Evolutionary conservation across 2,888 invertebrate genomes (phyloP).

Genomic region (Morpho achilles): DNA sequence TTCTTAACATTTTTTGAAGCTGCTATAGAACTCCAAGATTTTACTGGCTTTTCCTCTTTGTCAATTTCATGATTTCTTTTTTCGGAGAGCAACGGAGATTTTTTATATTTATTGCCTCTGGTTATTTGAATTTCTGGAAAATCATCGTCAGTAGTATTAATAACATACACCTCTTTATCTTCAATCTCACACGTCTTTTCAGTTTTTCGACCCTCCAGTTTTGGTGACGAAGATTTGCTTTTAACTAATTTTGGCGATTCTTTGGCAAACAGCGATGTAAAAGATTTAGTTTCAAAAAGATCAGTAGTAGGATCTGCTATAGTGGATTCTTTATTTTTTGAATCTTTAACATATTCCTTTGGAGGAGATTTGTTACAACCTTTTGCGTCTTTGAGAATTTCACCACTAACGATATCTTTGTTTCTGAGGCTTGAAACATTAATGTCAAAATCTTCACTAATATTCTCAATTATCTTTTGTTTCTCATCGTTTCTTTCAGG

Average conservation of each 20-base stretch:
- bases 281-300: constrained; percentile 19
- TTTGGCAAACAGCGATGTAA: constrained; percentile 32
- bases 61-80: constrained; percentile 35
- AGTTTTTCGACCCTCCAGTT: constrained; percentile 45
- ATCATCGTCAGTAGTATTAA: constrained; percentile 65
- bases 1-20: constrained; percentile 53
- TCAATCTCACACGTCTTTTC: constrained; percentile 46
- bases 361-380: constrained; percentile 3
- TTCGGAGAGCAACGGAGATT: constrained; percentile 49
- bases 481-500: constrained; percentile 44
- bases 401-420: constrained; percentile 29
- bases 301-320: constrained; percentile 7
- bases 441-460: constrained; percentile 34
- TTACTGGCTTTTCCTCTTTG: constrained; percentile 48
- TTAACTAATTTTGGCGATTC: constrained; percentile 50
- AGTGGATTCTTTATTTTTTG: constrained; percentile 16
- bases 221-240: constrained; percentile 55
- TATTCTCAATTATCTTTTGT: constrained; percentile 34
- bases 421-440: constrained; percentile 31
- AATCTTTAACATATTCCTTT: constrained; percentile 12
- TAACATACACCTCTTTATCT: constrained; percentile 66
- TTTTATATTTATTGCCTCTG: constrained; percentile 56
- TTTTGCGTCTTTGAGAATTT: constrained; percentile 7
- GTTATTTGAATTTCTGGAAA: constrained; percentile 73
- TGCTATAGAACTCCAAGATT: constrained; percentile 78